Conservation (phyloP, 2,113 vertebrate species). For the Gasterosteus nipponicus region DNA sequence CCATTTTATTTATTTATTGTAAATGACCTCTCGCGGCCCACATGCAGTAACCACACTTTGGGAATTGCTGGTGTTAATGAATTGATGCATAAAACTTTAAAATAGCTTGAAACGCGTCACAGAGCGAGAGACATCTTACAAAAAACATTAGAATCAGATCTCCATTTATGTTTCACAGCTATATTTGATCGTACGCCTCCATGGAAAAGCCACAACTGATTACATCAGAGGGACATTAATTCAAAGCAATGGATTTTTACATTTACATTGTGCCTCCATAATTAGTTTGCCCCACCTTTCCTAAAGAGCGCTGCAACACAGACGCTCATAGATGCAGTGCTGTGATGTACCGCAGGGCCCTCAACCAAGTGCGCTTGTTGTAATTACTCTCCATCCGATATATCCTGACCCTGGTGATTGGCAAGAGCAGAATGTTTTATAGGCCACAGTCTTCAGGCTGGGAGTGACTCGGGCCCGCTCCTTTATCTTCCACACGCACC, state of each 20-base stretch:
- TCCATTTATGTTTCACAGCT: constrained; percentile 19
- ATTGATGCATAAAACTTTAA: constrained; percentile 50
- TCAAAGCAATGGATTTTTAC: constrained; percentile 68
- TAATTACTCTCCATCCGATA: constrained; percentile 77
- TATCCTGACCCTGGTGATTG: constrained; percentile 71
- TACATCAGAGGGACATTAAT: constrained; percentile 63
- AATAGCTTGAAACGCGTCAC: constrained; percentile 40
- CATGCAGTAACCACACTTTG: too few species aligned
- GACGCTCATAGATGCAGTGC: constrained; percentile 6
- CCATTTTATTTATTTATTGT: too few species aligned
- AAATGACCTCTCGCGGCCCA: too few species aligned
- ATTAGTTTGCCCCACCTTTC: constrained; percentile 75
- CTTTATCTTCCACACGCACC: constrained; percentile 78
- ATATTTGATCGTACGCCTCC: neutral
- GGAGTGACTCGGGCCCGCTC: constrained; percentile 52
- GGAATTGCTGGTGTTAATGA: constrained; percentile 61
- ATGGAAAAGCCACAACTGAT: constrained; percentile 49
- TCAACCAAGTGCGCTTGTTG: constrained; percentile 62
- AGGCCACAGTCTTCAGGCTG: constrained; percentile 58
- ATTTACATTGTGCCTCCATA: constrained; percentile 63
- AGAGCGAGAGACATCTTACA: constrained; percentile 18
- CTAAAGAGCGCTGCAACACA: constrained; percentile 36
- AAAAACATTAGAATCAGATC: neutral
- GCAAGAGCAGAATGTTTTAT: constrained; percentile 69
- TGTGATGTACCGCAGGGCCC: constrained; percentile 67